Evolutionary conservation across 2,888 invertebrate genomes (phyloP).

Genomic region (Stenolophus ochropezus): DNA sequence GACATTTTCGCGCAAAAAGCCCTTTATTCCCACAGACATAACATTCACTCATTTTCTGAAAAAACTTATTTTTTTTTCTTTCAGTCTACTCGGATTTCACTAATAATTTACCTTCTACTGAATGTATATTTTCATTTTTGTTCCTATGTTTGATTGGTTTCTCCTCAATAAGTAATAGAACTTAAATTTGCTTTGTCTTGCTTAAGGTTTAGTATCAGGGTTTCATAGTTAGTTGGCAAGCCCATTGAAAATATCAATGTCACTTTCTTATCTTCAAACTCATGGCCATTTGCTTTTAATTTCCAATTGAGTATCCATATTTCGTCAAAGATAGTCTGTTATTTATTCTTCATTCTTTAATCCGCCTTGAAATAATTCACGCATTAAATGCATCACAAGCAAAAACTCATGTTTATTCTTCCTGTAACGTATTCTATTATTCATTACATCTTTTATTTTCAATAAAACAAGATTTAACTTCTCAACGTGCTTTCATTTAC

Average conservation of each 20-base stretch:
- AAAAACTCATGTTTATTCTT: background rate
- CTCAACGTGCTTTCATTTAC: too few species aligned
- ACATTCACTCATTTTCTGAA: background rate
- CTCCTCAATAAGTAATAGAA: background rate
- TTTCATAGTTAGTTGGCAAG: background rate
- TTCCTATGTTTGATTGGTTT: background rate
- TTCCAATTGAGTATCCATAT: background rate
- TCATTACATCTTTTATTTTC: too few species aligned
- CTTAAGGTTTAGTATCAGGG: background rate
- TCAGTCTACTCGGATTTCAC: background rate
- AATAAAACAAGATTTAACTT: too few species aligned
- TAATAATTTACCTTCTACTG: background rate
- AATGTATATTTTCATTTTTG: background rate
- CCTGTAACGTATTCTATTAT: too few species aligned
- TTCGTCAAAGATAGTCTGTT: background rate
- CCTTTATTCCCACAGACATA: background rate
- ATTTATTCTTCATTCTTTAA: background rate
- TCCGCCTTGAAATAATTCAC: background rate
- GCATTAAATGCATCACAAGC: background rate
- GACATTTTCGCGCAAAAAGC: background rate
- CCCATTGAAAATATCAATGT: background rate
- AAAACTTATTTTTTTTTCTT: background rate
- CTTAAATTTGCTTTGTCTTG: background rate
- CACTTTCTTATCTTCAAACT: background rate
- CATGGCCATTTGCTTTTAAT: background rate